Conservation (phyloP, 2,797 vertebrate genomes). For the Pteronotus mesoamericanus region DNA sequence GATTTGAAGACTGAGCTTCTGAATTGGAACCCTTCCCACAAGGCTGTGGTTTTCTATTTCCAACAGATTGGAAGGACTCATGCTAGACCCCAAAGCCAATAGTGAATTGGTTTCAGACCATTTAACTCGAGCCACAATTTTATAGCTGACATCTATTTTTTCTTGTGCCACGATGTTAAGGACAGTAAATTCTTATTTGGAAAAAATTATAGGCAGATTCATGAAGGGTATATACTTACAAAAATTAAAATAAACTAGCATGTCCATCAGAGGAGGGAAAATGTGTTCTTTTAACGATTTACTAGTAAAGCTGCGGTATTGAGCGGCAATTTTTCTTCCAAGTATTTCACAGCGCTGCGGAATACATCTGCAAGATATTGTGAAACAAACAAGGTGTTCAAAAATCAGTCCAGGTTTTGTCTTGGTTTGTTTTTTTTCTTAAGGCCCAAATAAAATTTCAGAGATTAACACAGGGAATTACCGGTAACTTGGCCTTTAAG, state of each 20-base stretch:
- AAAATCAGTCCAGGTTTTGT: neutral
- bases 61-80: neutral
- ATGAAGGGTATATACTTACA: conserved; percentile 82
- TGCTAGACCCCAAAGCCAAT: neutral
- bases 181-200: neutral
- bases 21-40: neutral
- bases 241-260: conserved; percentile 85
- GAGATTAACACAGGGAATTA: neutral
- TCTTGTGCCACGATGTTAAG: neutral
- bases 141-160: neutral
- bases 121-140: neutral
- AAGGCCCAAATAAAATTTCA: neutral
- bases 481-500: neutral
- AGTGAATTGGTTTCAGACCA: neutral
- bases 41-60: neutral
- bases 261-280: conserved; percentile 82
- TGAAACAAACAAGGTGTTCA: neutral
- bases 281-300: conserved; percentile 75
- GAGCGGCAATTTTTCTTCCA: neutral
- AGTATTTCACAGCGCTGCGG: conserved; percentile 34
- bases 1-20: neutral
- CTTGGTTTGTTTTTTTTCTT: neutral
- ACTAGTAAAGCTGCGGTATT: conserved; percentile 47
- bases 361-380: conserved; percentile 36
- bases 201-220: neutral